phyloP scores from a whole-genome alignment of 2,888 invertebrate genomes.

The Meiosimyza platycephala region DNA sequence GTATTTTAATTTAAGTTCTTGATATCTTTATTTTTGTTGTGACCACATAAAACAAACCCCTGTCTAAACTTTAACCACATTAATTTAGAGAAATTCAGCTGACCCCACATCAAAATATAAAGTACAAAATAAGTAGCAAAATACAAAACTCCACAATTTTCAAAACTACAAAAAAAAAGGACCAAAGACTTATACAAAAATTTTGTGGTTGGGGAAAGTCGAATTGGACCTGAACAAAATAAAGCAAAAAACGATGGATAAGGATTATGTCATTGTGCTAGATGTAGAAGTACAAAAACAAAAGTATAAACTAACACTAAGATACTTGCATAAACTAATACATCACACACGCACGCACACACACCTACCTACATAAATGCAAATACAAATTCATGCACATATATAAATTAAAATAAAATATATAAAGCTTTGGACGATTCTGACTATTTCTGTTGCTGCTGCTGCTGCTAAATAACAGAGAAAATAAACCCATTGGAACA shows the following conservation, averaged over 20 bases:
- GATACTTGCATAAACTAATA: slow-evolving; percentile 6
- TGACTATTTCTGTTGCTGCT: too few species aligned
- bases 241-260: slow-evolving; percentile 47
- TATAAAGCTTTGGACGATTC: too few species aligned
- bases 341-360: slow-evolving; percentile 28
- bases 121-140: not conserved
- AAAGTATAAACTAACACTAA: not conserved
- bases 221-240: too few species aligned
- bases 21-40: not conserved
- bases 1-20: not conserved
- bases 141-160: not conserved
- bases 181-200: too few species aligned
- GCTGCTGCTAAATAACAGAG: not conserved
- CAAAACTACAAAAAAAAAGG: too few species aligned
- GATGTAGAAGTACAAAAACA: slow-evolving; percentile 8
- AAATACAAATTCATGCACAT: slow-evolving; percentile 2
- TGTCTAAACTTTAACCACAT: slow-evolving; percentile 25
- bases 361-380: not conserved
- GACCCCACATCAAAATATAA: slow-evolving; percentile 48
- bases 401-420: not conserved
- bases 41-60: not conserved
- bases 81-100: slow-evolving; percentile 27
- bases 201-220: too few species aligned
- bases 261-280: slow-evolving; percentile 60
- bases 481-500: slow-evolving; percentile 51